A percentile compares a stretch with the other conserved stretches of the same genome.
Conservation (phyloP, 2,888 invertebrate genomes). For the Conistra vaccinii region DNA sequence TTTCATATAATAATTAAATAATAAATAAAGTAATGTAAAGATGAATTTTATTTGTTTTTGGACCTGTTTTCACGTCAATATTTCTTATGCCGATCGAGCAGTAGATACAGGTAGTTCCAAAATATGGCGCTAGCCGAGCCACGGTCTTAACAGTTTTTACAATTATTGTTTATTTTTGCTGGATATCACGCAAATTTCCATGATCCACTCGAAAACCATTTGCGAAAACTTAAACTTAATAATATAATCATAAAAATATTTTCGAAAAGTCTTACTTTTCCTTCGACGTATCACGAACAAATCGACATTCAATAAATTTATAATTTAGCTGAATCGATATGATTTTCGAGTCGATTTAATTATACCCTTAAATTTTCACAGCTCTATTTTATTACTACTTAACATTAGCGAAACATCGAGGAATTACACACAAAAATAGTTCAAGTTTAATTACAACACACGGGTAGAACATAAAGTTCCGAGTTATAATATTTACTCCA, state of each 20-base stretch:
- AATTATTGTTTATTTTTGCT: constrained; percentile 13
- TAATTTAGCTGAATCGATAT: constrained; percentile 58
- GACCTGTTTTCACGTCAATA: not conserved
- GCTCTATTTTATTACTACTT: constrained; percentile 60
- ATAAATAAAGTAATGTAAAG: no score
- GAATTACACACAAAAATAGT: constrained; percentile 37
- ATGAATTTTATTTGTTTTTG: constrained; percentile 6
- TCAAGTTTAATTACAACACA: constrained; percentile 16
- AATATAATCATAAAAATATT: no score
- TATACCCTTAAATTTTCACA: constrained; percentile 59
- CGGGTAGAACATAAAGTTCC: constrained; percentile 14
- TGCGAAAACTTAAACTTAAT: no score
- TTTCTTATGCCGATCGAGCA: constrained; percentile 8
- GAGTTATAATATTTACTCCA: constrained; percentile 6
- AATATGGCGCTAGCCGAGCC: constrained; percentile 11
- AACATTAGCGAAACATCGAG: constrained; percentile 46
- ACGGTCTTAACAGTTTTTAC: not conserved
- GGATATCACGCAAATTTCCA: constrained; percentile 14
- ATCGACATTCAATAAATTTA: constrained; percentile 58
- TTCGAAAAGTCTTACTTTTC: constrained; percentile 61
- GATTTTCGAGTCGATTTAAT: constrained; percentile 57
- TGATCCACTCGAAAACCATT: constrained; percentile 60
- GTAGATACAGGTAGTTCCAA: constrained; percentile 12
- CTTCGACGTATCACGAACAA: constrained; percentile 46
- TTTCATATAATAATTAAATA: constrained; percentile 18